Percentiles rank a stretch among this genome's conserved stretches.
Evolutionary conservation across 2,888 invertebrate genomes (phyloP).

Genomic region (Eutolmus rufibarbis): DNA sequence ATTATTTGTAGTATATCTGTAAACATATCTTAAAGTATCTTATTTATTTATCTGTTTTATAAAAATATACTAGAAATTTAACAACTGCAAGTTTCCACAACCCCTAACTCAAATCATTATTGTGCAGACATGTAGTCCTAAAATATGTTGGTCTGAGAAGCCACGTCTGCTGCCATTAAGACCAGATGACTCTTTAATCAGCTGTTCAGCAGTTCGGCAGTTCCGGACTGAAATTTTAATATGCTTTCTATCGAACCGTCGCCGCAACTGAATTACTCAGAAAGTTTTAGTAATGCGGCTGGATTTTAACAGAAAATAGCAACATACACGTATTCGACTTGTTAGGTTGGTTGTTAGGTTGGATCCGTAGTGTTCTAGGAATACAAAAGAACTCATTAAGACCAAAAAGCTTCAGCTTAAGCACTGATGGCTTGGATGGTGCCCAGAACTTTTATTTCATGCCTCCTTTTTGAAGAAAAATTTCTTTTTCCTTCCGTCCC

Average conservation of each 20-base stretch:
- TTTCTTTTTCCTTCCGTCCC: background rate
- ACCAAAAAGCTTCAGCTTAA: slow-evolving; percentile 7
- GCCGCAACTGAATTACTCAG: background rate
- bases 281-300: background rate
- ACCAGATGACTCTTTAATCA: background rate
- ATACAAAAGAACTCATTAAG: slow-evolving; percentile 33
- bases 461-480: background rate
- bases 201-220: background rate
- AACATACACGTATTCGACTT: too few relatives aligned
- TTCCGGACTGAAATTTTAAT: background rate
- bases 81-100: too few relatives aligned
- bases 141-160: too few relatives aligned
- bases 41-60: too few relatives aligned
- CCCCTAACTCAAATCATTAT: background rate
- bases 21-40: too few relatives aligned
- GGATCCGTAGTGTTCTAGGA: background rate
- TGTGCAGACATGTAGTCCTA: too few relatives aligned
- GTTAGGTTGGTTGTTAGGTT: too few relatives aligned
- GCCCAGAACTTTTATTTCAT: slow-evolving; percentile 27
- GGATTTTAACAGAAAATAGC: background rate
- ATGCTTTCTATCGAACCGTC: background rate
- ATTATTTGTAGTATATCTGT: too few relatives aligned
- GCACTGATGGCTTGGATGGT: slow-evolving; percentile 7
- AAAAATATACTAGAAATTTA: too few relatives aligned
- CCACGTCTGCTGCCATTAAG: background rate